A percentile compares a stretch with the other conserved stretches of the same genome.
Evolutionary conservation across 2,113 vertebrate genomes (phyloP).

Genomic region (Paralichthys olivaceus): DNA sequence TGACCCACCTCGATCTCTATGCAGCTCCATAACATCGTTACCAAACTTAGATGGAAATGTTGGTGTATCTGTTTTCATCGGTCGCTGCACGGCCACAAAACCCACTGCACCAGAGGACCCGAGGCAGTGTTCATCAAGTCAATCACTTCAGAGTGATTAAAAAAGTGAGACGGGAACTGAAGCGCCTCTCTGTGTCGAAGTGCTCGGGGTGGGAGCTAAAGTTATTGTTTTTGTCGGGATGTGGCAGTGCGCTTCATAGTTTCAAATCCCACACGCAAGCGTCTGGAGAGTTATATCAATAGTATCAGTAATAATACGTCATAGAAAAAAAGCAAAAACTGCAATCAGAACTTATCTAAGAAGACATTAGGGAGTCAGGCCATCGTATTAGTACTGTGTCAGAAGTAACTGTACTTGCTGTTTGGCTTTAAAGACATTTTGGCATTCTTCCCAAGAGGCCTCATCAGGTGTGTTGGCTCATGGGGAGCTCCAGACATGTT

Average conservation of each 20-base stretch:
- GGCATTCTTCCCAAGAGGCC: background rate
- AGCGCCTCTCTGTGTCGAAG: constrained; percentile 12
- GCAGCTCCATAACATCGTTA: background rate
- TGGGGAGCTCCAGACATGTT: background rate
- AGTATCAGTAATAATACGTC: background rate
- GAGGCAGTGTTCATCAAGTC: constrained; percentile 47
- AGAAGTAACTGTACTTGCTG: background rate
- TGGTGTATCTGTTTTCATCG: constrained; percentile 12
- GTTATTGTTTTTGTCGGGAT: constrained; percentile 31
- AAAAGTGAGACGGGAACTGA: constrained; percentile 9
- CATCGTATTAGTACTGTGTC: background rate
- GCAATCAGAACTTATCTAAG: background rate
- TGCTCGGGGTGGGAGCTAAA: constrained; percentile 12
- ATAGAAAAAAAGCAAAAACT: background rate
- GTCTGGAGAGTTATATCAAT: constrained; percentile 9
- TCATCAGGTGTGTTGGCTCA: background rate
- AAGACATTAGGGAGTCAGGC: background rate
- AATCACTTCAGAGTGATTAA: constrained; percentile 42
- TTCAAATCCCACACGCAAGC: constrained; percentile 28
- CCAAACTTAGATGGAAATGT: constrained; percentile 8
- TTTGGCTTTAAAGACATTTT: background rate
- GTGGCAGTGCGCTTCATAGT: constrained; percentile 24
- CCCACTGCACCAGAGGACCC: constrained; percentile 45
- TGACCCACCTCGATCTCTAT: background rate
- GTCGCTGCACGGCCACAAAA: constrained; percentile 24